Base-by-base conservation (phyloP, 2,888 invertebrate species). In the Latrodectus elegans region DNA sequence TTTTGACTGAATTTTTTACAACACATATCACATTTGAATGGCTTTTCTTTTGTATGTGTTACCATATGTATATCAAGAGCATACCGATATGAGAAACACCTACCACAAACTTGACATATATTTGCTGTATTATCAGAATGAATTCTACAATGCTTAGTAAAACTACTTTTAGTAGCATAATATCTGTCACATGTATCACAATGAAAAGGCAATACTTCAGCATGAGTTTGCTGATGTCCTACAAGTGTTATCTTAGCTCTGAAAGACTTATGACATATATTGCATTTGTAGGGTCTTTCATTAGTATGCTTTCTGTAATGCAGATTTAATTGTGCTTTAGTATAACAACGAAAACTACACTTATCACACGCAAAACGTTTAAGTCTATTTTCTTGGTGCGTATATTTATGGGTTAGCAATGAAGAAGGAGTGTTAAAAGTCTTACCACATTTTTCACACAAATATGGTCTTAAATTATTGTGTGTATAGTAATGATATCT, bases 401-500 rank as follows among this genome's bases (percentile, higher is more conserved):
- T 60, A 15, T 15, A n/a, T 60, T 12, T 15, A n/a, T 60, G 60
- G 6, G 6, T 60, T 14, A 6, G 4, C 12, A 60, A 60, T 60
- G 14, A 8, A 60, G 10, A 60, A 15, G 9, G 12, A 60, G 60
- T 10, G 6, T 60, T 60, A 60, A 60, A 60, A 60, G 60, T 60
- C n/a, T 60, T 60, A 60, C 60, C 60, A 60, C 60, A 60, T 60
- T 60, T 60, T 60, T 60, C 60, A 60, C 60, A 60, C 60, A 60
- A 14, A 60, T 60, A 60, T 15, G 60, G 60, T 60, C 60, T 60
- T 60, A 10, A 8, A 8, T 60, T 12, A n/a, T n/a, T 60, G 60
- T 60, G 60, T 6, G 0, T 6, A 38, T 38, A 38, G 6, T 38
- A 60, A 60, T 60, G 60, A 60, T 60, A 15, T 11, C n/a, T 60